phyloP scores from a whole-genome alignment of 2,797 vertebrate species.

The Lacerta agilis region DNA sequence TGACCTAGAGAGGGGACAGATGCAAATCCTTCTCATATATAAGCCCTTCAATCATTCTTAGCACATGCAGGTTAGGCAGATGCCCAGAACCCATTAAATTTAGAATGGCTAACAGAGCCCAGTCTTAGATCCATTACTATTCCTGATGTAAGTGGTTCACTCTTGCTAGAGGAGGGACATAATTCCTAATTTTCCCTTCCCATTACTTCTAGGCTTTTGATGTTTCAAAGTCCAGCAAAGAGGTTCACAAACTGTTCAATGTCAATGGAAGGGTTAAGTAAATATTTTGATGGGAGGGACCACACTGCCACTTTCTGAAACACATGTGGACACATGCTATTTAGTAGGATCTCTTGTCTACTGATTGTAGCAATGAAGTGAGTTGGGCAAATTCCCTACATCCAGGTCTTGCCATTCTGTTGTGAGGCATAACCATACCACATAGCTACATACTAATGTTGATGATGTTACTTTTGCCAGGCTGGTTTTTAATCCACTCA shows the following conservation, averaged over 20 bases:
- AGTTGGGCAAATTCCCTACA: background rate
- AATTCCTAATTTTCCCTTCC: background rate
- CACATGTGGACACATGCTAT: background rate
- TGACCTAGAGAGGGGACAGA: background rate
- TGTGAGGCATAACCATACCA: background rate
- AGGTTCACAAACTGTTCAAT: background rate
- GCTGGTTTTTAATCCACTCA: conserved; percentile 37
- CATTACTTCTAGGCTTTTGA: background rate
- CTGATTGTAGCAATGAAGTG: background rate
- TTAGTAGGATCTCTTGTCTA: background rate
- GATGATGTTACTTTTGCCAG: conserved; percentile 23
- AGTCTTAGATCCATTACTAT: no score
- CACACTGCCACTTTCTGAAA: background rate
- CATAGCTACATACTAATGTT: background rate
- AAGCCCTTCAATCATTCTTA: background rate
- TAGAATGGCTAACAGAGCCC: background rate
- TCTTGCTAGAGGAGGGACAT: background rate
- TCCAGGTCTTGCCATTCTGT: background rate
- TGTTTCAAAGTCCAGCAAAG: background rate
- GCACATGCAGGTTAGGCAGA: background rate
- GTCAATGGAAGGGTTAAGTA: background rate
- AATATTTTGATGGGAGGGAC: background rate
- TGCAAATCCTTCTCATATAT: background rate
- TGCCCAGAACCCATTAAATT: background rate
- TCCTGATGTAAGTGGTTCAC: no score